phyloP scores from a whole-genome alignment of 64 coral and sea anemone genomes.

The Montipora sp. region DNA sequence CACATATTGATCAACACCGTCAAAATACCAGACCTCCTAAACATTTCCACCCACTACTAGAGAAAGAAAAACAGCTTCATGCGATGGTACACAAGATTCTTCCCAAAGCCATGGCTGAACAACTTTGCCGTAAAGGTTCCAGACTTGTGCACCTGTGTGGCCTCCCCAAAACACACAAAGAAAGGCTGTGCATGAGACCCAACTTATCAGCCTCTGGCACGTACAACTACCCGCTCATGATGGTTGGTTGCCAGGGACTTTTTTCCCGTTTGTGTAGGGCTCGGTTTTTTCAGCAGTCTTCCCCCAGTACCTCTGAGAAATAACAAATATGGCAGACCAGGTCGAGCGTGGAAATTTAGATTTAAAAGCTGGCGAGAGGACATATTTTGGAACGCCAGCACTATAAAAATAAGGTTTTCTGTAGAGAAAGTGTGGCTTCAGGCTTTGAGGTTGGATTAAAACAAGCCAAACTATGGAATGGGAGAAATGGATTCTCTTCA shows the following conservation, averaged over 20 bases:
- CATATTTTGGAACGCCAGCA: constrained; percentile 38
- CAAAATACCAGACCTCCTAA: constrained; percentile 27
- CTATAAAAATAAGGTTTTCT: constrained; percentile 26
- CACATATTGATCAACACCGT: background rate
- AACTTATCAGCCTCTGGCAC: constrained; percentile 12
- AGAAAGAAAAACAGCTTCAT: background rate
- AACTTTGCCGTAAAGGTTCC: background rate
- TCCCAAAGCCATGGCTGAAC: background rate
- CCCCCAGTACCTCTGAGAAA: background rate
- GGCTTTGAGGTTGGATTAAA: background rate
- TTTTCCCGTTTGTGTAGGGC: too few species aligned
- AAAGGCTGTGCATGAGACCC: background rate
- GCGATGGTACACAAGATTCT: constrained; percentile 17
- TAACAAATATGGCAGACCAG: constrained; percentile 41
- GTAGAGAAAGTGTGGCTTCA: constrained; percentile 24
- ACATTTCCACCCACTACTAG: constrained; percentile 1
- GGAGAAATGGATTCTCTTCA: constrained; percentile 49
- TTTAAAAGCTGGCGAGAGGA: constrained; percentile 43
- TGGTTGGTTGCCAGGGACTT: too few species aligned
- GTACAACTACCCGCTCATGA: background rate
- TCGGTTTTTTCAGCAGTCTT: background rate
- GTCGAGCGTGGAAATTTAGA: background rate
- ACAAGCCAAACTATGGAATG: constrained; percentile 59
- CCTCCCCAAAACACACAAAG: background rate
- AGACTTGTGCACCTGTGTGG: constrained; percentile 22